Base-by-base conservation (phyloP, 2,888 invertebrate genomes). In the Eupithecia centaureata region DNA sequence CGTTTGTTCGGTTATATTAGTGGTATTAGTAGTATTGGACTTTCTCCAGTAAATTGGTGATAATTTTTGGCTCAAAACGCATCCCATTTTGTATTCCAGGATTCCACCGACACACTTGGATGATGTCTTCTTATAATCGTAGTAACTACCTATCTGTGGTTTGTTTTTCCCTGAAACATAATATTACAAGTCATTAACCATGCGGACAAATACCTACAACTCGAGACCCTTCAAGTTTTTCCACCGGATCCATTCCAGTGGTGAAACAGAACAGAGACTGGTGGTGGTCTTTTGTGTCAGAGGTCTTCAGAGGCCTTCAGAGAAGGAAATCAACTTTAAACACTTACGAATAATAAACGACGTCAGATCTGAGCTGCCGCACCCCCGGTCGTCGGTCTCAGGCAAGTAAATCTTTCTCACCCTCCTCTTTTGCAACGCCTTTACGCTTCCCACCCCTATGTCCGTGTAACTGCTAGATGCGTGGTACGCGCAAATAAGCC, bases 81-180 rank as follows among this genome's bases (percentile, higher is more conserved):
- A 72, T 42, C 77, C 78, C 10, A 73, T 76, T 18, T 76, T 79
- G 27, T 75, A 68, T 35, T 86, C 83, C 22, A 79, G 35, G 35
- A 76, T 59, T 28, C 84, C 85, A 32, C 88, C 89, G 0, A 89
- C 82, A 68, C 88, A 88, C 80, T 90, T 90, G 0, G 89, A 86
- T 2, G 87, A 86, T 15, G 84, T 86, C 61, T 62, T 84, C 72
- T 85, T 89, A 33, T 80, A 75, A 15, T 82, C 82, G 68, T 84
- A 85, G 73, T 81, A 82, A 70, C 79, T 76, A 25, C 22, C 65
- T 52, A 54, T 68, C 18, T 68, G 74, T 47, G 76, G 75, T 65
- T 71, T 81, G 13, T 68, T 73, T 78, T 67, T 82, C 73, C 81
- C 89, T 89, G 54, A 51, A 82, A 84, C 69, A 68, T 59, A 63